A percentile compares a stretch with the other conserved stretches of the same genome.
Conservation (phyloP, 2,113 vertebrate species). For the Micronycteris hirsuta region DNA sequence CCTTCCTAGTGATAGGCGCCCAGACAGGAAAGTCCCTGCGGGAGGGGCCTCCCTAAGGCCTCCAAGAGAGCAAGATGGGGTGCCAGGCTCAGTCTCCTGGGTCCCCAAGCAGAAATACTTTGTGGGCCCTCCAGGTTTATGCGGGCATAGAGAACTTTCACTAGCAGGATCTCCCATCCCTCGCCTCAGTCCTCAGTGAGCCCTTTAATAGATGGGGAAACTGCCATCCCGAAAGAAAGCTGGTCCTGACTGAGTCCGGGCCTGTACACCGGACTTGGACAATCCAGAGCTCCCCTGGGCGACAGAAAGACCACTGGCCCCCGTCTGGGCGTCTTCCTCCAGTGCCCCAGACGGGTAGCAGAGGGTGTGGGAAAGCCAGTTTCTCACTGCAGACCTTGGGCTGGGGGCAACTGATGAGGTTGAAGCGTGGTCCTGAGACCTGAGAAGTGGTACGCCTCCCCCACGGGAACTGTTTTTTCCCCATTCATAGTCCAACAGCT, state of each 20-base stretch:
- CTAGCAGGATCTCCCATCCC: neutral
- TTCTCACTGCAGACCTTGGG: neutral
- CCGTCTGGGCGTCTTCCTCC: neutral
- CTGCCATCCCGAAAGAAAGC: neutral
- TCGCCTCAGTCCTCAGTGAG: neutral
- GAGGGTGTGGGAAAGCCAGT: neutral
- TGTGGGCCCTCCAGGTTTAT: neutral
- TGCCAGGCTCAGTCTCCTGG: neutral
- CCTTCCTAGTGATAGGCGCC: neutral
- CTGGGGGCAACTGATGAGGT: neutral
- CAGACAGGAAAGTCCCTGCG: neutral
- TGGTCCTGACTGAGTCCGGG: neutral
- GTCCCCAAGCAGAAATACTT: neutral
- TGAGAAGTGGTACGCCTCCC: neutral
- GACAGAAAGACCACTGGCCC: too few relatives aligned
- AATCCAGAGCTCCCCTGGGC: neutral
- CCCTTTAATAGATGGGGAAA: neutral
- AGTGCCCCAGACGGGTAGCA: neutral
- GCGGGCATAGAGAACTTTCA: neutral
- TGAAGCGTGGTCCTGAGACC: neutral
- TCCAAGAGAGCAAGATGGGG: neutral
- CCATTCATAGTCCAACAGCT: neutral
- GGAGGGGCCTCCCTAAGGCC: neutral
- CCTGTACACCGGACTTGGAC: neutral
- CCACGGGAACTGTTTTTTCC: neutral